A percentile compares a stretch with the other conserved stretches of the same genome.
Conservation (phyloP, 1,140 invertebrate genomes). For the Drosophila aff. region DNA sequence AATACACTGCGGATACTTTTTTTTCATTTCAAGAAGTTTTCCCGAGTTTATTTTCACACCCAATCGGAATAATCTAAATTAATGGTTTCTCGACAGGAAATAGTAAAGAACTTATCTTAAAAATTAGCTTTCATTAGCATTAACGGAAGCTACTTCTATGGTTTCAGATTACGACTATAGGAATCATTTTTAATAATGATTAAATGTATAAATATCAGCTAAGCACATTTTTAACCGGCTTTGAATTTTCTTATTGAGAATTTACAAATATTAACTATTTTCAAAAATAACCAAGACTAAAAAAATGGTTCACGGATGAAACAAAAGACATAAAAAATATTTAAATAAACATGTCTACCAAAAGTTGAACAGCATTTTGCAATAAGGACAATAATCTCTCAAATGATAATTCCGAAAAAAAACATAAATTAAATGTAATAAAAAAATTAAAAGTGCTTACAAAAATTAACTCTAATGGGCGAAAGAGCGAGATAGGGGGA, state of each 20-base stretch:
- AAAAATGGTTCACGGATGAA: too few relatives aligned
- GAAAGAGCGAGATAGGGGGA: slow-evolving; percentile 1
- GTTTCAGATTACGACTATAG: background rate
- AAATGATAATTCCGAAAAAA: slow-evolving; percentile 26
- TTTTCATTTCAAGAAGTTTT: background rate
- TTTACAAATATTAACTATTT: too few relatives aligned
- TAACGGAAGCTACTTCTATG: background rate
- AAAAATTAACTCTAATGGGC: slow-evolving; percentile 57
- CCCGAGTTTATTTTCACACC: background rate
- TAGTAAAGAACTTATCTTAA: background rate
- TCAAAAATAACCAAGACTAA: too few relatives aligned
- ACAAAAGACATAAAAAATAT: background rate
- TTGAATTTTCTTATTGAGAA: too few relatives aligned
- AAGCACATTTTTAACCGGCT: too few relatives aligned
- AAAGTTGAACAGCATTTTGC: slow-evolving; percentile 24
- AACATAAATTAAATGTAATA: slow-evolving; percentile 46
- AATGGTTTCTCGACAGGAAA: background rate
- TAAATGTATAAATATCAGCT: too few relatives aligned
- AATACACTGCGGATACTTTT: background rate
- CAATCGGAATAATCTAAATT: background rate
- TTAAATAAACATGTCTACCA: background rate
- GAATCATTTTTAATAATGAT: background rate
- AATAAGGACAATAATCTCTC: slow-evolving; percentile 25
- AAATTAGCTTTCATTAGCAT: background rate
- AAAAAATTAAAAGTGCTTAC: slow-evolving; percentile 12